These are phyloP conservation scores for Drosophila eugracilis DNA, from an alignment of 1,140 invertebrate genomes.

Conservation along the genomic window DNA sequence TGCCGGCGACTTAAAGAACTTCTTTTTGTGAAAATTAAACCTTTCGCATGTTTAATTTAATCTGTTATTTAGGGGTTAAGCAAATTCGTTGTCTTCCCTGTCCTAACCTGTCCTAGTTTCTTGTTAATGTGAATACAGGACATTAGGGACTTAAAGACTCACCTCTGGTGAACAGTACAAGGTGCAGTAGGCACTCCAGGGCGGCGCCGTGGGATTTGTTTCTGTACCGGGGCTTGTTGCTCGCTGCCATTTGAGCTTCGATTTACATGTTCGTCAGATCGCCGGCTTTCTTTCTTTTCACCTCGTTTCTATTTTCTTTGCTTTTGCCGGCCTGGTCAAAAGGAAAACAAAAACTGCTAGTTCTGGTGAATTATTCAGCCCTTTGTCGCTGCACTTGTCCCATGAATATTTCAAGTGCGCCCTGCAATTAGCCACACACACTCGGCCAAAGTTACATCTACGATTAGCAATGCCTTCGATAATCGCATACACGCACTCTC, in stretches of 20 bases:
- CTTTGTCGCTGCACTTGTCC: slow-evolving; percentile 42
- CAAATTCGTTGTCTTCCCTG: too few species aligned
- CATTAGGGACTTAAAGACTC: slow-evolving; percentile 21
- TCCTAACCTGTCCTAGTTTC: too few species aligned
- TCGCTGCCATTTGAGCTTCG: slow-evolving; percentile 51
- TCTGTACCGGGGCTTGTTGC: slow-evolving; percentile 46
- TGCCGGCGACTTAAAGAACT: too few species aligned
- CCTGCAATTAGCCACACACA: slow-evolving; percentile 54
- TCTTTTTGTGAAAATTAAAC: too few species aligned
- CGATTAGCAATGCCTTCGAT: background rate
- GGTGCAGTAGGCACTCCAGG: slow-evolving; percentile 61
- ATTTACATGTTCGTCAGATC: slow-evolving; percentile 54
- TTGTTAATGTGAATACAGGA: background rate
- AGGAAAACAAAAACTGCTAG: slow-evolving; percentile 12
- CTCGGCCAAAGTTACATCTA: background rate
- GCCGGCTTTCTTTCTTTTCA: slow-evolving; percentile 4
- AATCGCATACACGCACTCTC: background rate
- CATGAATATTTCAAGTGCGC: slow-evolving; percentile 63
- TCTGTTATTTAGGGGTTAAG: too few species aligned
- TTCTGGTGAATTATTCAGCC: slow-evolving; percentile 40
- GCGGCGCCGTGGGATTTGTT: slow-evolving; percentile 48
- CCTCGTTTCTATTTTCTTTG: background rate
- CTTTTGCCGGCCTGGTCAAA: background rate
- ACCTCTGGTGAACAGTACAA: slow-evolving; percentile 62
- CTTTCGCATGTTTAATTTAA: too few species aligned